Evolutionary conservation across 2,888 invertebrate species (phyloP).

Genomic region (Andrena camellia): DNA sequence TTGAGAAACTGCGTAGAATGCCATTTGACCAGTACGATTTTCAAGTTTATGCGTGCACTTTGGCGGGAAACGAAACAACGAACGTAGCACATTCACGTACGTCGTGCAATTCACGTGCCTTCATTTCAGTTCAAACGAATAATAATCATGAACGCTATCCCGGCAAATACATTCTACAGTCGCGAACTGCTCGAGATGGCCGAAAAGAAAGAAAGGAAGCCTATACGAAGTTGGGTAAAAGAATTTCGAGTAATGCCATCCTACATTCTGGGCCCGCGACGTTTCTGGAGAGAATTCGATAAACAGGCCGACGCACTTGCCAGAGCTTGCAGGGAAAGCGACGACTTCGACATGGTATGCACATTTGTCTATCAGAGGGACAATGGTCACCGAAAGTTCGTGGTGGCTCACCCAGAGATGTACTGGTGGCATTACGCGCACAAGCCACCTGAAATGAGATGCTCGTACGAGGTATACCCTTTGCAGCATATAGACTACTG

Average conservation of each 20-base stretch:
- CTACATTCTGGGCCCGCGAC: slow-evolving; percentile 80
- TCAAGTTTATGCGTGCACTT: not conserved
- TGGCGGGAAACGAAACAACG: not conserved
- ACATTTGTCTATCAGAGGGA: slow-evolving; percentile 84
- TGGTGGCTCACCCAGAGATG: slow-evolving; percentile 85
- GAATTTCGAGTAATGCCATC: slow-evolving; percentile 64
- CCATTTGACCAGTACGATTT: too few species aligned
- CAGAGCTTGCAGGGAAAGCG: slow-evolving; percentile 70
- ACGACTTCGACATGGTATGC: slow-evolving; percentile 77
- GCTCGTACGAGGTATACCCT: slow-evolving; percentile 84
- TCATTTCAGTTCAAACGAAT: not conserved
- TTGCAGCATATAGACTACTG: not conserved
- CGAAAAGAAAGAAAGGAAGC: too few species aligned
- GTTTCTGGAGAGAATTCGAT: slow-evolving; percentile 82
- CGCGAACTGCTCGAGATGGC: not conserved
- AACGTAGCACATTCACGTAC: not conserved
- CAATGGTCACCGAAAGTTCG: slow-evolving; percentile 82
- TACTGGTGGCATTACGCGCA: slow-evolving; percentile 84
- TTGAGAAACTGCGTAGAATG: too few species aligned
- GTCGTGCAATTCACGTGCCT: too few species aligned
- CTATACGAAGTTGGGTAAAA: slow-evolving; percentile 22
- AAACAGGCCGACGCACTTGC: slow-evolving; percentile 84
- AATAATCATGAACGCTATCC: not conserved
- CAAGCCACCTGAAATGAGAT: slow-evolving; percentile 75
- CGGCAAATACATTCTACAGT: slow-evolving; percentile 19